Base-by-base conservation (phyloP, 2,797 vertebrate species). In the Rhincodon typus region DNA sequence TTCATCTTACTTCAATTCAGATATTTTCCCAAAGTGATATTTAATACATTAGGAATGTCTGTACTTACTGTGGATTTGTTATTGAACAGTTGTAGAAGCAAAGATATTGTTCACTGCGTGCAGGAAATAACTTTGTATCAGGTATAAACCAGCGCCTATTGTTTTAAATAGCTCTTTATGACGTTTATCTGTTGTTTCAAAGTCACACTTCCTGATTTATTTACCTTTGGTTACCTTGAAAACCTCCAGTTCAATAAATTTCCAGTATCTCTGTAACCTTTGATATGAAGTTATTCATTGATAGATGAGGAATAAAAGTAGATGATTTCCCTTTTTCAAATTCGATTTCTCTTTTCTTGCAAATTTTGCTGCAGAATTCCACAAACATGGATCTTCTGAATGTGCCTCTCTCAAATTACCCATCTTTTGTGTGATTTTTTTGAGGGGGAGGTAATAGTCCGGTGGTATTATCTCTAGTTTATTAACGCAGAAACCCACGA, bases 111-210 rank as follows among this genome's bases (percentile, higher is more conserved):
- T 53, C 67, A 95, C 94, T 77, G 70, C 70, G 15, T 74, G 13
- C 46, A 53, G 70, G 19, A 38, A 69, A 25, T 23, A 38, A 93
- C 66, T 69, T 50, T 7, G 94, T 95, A 27, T 30, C 74, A 95
- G 30, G 94, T 95, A n/a, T 46, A 95, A 79, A 53, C 25, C 70
- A 74, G 27, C 17, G 15, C 94, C 23, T 72, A 74, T 53, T 77
- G 70, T 95, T 77, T 34, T 34, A 70, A 95, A 74, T 77, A 30
- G 42, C 30, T 53, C 94, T 34, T 34, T 4, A 46, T 77, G 46
- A 77, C 30, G 15, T 74, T 94, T 94, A 94, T 53, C 70, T 74
- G 94, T 3, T 70, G 94, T 72, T 94, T 53, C 70, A 77, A 94
- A 74, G 94, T 95, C 69, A 53, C 46, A 77, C 7, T 62, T 62